Percentiles rank a stretch among this genome's conserved stretches.
These are phyloP conservation scores for Anguilla anguilla DNA, from an alignment of 2,797 vertebrate genomes.

Conservation along the genomic window DNA sequence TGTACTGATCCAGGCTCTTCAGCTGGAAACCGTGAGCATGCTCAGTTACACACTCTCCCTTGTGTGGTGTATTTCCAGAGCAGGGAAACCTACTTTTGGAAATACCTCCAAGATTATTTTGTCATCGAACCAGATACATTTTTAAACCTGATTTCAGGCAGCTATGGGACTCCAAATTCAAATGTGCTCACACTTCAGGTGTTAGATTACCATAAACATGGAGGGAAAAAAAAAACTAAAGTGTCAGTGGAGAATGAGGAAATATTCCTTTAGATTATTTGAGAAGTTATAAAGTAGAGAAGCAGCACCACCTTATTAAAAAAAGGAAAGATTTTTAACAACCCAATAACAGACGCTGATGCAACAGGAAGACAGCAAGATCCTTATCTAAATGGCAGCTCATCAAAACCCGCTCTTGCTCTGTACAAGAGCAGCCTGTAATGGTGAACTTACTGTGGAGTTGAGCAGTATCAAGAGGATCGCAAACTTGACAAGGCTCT, in stretches of 20 bases:
- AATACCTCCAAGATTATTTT: too few species aligned
- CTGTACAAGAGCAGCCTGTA: not conserved
- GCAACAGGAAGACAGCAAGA: not conserved
- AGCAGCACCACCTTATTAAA: not conserved
- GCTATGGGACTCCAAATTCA: not conserved
- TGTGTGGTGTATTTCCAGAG: too few species aligned
- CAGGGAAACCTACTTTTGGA: not conserved
- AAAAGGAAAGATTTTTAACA: not conserved
- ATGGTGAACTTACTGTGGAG: constrained; percentile 80
- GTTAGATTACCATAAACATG: not conserved
- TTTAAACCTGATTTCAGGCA: not conserved
- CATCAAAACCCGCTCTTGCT: not conserved
- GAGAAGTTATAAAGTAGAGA: not conserved
- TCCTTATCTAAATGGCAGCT: not conserved
- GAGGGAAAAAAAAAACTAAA: not conserved
- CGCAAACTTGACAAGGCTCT: constrained; percentile 71
- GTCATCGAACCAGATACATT: too few species aligned
- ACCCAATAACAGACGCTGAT: not conserved
- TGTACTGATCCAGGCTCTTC: constrained; percentile 93
- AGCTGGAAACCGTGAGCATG: constrained; percentile 67
- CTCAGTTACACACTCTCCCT: not conserved
- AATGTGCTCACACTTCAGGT: not conserved
- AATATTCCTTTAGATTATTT: too few species aligned
- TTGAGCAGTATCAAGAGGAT: constrained; percentile 83
- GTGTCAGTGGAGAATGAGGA: not conserved